phyloP scores from a whole-genome alignment of 1,140 invertebrate genomes.

The Geopemphigus sp. region DNA sequence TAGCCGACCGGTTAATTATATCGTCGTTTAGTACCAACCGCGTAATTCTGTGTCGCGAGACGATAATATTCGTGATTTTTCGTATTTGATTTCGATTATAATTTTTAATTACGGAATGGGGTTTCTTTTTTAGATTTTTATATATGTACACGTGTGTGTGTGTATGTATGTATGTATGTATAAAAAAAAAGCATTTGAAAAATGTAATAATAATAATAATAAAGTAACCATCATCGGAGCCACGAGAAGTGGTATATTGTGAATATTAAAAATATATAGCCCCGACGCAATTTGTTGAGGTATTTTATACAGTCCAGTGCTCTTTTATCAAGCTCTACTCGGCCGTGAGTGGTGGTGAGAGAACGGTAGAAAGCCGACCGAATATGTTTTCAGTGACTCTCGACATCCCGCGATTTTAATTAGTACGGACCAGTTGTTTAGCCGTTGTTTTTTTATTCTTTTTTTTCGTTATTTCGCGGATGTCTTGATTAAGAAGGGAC shows the following conservation, averaged over 20 bases:
- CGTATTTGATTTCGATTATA: neutral
- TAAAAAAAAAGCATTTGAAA: constrained; percentile 4
- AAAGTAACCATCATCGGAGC: no score
- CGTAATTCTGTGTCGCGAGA: no score
- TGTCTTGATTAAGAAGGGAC: constrained; percentile 14
- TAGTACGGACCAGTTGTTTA: constrained; percentile 15
- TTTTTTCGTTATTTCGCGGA: no score
- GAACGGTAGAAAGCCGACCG: neutral
- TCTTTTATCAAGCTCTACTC: neutral
- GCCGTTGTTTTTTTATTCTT: neutral
- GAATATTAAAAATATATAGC: constrained; percentile 1
- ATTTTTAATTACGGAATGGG: neutral
- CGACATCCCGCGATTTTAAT: constrained; percentile 16
- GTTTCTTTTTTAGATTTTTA: neutral
- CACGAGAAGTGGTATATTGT: constrained; percentile 1
- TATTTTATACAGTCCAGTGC: constrained; percentile 5
- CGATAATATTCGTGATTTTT: no score
- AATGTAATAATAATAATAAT: neutral
- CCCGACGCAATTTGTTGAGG: constrained; percentile 1
- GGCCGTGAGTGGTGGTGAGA: neutral
- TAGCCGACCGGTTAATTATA: constrained; percentile 1
- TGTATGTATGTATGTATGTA: no score
- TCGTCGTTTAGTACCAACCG: neutral
- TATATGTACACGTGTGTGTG: neutral
- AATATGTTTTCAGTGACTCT: constrained; percentile 24